Conservation (phyloP, 1,140 invertebrate genomes). For the Drosophila triauraria region DNA sequence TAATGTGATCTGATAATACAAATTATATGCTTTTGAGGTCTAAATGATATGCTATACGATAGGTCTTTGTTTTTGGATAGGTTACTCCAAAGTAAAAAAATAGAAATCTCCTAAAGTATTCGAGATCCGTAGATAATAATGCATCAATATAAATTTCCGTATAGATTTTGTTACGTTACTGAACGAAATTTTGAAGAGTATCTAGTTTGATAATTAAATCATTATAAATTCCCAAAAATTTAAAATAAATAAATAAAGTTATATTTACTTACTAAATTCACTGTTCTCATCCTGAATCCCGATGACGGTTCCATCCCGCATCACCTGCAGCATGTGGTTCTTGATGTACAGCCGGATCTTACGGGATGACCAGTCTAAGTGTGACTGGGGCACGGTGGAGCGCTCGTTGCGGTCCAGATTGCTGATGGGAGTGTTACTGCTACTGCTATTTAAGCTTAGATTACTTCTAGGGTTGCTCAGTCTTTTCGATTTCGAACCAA, state of each 20-base stretch:
- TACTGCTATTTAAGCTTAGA: conserved; percentile 75
- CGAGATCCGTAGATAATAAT: no score
- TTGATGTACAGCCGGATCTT: conserved; percentile 93
- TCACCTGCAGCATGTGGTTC: conserved; percentile 91
- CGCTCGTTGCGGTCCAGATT: conserved; percentile 87
- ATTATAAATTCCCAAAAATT: neutral
- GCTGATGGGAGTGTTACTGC: conserved; percentile 60
- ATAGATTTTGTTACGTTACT: no score
- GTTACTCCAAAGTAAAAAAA: no score
- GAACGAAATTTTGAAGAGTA: no score
- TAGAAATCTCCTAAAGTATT: no score
- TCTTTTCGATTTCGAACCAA: conserved; percentile 85
- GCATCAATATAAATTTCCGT: no score
- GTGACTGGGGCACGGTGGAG: conserved; percentile 86
- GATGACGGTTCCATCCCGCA: conserved; percentile 92
- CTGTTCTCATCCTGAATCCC: conserved; percentile 90
- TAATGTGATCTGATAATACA: neutral
- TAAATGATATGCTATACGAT: neutral
- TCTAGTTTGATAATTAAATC: neutral
- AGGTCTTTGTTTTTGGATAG: no score
- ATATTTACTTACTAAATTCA: conserved; percentile 91
- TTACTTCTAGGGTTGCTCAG: conserved; percentile 84
- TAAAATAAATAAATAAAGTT: no score
- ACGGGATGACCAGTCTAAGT: conserved; percentile 89
- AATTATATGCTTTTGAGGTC: neutral